Conservation (phyloP, 2,888 invertebrate genomes). For the Physocephala rufipes region DNA sequence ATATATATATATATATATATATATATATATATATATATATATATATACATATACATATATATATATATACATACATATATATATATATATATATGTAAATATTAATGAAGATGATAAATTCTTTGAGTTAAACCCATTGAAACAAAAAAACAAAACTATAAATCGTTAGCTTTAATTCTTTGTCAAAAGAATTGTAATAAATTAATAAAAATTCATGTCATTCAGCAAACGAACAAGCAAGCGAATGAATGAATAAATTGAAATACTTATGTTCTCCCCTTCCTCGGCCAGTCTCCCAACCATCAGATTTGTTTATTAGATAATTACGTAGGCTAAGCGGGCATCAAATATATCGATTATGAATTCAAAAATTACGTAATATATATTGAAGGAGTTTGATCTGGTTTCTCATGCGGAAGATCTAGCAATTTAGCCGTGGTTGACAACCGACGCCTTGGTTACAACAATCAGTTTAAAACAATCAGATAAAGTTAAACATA, state of each 20-base stretch:
- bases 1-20: no score
- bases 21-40: no score
- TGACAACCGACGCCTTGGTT: no score
- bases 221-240: conserved; percentile 52
- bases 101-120: conserved; percentile 51
- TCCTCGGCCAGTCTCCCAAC: background rate
- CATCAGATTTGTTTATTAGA: background rate
- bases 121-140: conserved; percentile 51
- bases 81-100: conserved; percentile 46
- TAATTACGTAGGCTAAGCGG: conserved; percentile 30
- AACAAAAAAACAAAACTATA: conserved; percentile 63
- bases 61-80: conserved; percentile 32
- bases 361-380: background rate
- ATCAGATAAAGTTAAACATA: no score
- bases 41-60: conserved; percentile 11
- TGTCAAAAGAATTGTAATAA: conserved; percentile 63
- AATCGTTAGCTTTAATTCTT: conserved; percentile 63
- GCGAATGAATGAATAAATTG: no score
- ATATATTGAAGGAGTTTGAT: background rate
- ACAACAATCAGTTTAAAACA: no score
- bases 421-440: background rate
- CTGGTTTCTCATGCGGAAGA: background rate
- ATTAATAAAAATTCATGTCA: conserved; percentile 64
- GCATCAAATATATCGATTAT: no score
- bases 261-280: conserved; percentile 19